Percentiles rank a stretch among this genome's conserved stretches.
Evolutionary conservation across 2,113 vertebrate species (phyloP).

Genomic region (Phoxinus phoxinus): DNA sequence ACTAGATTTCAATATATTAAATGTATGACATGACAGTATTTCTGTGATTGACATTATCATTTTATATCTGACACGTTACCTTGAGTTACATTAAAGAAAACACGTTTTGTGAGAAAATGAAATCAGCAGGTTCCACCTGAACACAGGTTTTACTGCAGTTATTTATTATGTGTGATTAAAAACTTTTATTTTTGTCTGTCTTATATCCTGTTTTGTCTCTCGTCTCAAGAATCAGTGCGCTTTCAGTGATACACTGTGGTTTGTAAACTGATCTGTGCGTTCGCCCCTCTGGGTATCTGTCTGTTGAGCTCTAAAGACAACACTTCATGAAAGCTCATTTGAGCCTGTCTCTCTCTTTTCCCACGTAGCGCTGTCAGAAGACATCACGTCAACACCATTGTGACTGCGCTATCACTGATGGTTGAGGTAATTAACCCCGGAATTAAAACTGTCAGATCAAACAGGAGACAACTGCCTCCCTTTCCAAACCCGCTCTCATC

Average conservation of each 20-base stretch:
- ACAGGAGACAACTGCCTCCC: slow-evolving; percentile 18
- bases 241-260: slow-evolving; percentile 5
- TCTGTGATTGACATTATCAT: background rate
- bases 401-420: slow-evolving; percentile 34
- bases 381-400: slow-evolving; percentile 43
- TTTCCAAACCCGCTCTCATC: background rate
- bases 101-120: background rate
- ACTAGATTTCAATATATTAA: background rate
- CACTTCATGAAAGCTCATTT: slow-evolving; percentile 24
- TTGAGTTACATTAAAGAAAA: background rate
- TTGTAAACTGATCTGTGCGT: slow-evolving; percentile 13
- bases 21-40: background rate
- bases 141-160: background rate
- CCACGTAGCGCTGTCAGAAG: slow-evolving; percentile 34
- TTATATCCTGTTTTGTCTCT: background rate
- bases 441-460: slow-evolving; percentile 53
- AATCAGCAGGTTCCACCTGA: background rate
- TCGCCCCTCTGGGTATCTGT: slow-evolving; percentile 2
- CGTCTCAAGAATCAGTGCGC: background rate
- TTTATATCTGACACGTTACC: background rate
- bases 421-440: slow-evolving; percentile 50
- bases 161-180: slow-evolving; percentile 6
- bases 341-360: slow-evolving; percentile 32
- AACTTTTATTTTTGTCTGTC: background rate
- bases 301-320: slow-evolving; percentile 31